phyloP scores from a whole-genome alignment of 2,888 invertebrate genomes.

The Norana najaformis region DNA sequence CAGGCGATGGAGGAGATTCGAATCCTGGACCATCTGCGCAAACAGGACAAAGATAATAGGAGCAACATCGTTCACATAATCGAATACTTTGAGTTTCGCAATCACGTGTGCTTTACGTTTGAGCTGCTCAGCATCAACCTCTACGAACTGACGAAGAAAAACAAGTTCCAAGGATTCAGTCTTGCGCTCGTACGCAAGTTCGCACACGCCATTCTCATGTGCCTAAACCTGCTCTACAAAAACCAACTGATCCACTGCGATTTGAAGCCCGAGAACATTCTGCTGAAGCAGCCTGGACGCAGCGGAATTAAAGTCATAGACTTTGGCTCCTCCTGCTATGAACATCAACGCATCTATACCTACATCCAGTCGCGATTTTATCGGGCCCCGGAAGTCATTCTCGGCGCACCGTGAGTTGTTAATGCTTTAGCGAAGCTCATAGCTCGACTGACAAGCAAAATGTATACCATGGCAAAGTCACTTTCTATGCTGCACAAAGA shows the following conservation, averaged over 20 bases:
- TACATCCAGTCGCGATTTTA: constrained; percentile 73
- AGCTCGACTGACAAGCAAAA: no score
- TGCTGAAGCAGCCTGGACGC: constrained; percentile 95
- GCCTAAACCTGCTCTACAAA: constrained; percentile 87
- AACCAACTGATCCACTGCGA: constrained; percentile 99
- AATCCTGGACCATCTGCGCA: constrained; percentile 89
- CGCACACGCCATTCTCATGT: constrained; percentile 93
- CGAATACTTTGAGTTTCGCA: constrained; percentile 95
- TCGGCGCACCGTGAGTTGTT: constrained; percentile 71
- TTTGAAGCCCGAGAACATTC: constrained; percentile 98
- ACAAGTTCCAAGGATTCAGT: constrained; percentile 96
- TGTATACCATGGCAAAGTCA: no score
- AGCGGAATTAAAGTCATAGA: constrained; percentile 98
- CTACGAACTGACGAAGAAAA: constrained; percentile 98
- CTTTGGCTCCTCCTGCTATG: constrained; percentile 95
- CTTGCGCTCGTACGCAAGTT: constrained; percentile 95
- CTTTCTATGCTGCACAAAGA: no score
- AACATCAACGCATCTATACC: constrained; percentile 90
- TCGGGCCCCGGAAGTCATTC: constrained; percentile 68
- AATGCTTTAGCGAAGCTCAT: no score
- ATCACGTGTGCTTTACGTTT: constrained; percentile 98
- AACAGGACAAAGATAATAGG: constrained; percentile 93
- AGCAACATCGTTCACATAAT: constrained; percentile 99
- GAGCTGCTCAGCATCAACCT: constrained; percentile 88
- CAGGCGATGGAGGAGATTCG: constrained; percentile 98